Evolutionary conservation across 2,888 invertebrate species (phyloP), one percentile per base, ranked within the genome.

Genomic region (Drosophila kambysellisi): DNA sequence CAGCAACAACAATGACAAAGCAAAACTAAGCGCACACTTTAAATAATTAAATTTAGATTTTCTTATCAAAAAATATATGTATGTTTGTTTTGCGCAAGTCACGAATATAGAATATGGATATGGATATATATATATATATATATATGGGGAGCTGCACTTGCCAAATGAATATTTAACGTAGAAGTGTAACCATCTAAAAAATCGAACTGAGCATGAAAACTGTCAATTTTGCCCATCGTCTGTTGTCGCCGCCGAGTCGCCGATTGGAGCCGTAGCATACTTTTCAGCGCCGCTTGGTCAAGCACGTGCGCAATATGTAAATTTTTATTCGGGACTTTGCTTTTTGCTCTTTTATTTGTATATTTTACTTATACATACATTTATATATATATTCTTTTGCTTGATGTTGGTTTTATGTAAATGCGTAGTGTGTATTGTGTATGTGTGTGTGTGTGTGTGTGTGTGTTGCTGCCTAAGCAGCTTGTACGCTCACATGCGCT

Each of bases 241-340:
- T 39, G 50, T 12, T 29, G 69, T 56, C 88, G 88, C 75, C 84
- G 65, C 51, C 52, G 54, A 72, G 84, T 79, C 88, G 88, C 82
- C 81, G 64, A 74, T 52, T 70, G 56, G 20, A 15, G 46, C 48
- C 50, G 64, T 70, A 74, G 71, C 79, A 84, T 72, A 72, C 77
- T 70, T 76, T 65, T 53, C 43, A 67, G 77, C 77, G 77, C 32
- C 51, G 69, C 68, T 74, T 69, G 81, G 70, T 81, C 76, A 80
- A 89, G 85, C 85, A 85, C 89, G 85, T 89, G 87, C 85, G 72
- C 70, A 82, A 89, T 87, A 85, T 85, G 89, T 87, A 85, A 83
- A 85, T 85, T 83, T 81, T 70, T 79, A 65, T 74, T 68, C 63
- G 71, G 66, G 61, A 48, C 64, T 57, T 56, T 46, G 56, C 35